A percentile compares a stretch with the other conserved stretches of the same genome.
Conservation (phyloP, 2,888 invertebrate genomes). For the Pterostichus madidus region DNA sequence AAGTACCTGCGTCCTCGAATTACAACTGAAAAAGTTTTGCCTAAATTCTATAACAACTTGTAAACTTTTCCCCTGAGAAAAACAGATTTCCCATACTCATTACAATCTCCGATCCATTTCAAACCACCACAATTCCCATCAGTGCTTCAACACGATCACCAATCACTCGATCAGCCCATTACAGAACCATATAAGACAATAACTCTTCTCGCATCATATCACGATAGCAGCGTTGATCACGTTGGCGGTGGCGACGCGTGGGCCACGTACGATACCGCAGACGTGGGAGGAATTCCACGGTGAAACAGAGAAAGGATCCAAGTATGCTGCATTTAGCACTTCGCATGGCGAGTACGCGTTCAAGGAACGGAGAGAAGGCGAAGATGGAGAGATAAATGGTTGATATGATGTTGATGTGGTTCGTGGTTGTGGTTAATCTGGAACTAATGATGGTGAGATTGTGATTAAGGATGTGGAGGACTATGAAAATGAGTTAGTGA, state of each 20-base stretch:
- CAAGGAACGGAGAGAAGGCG: background rate
- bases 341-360: too few relatives aligned
- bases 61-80: too few relatives aligned
- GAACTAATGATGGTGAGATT: constrained; percentile 24
- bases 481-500: constrained; percentile 4
- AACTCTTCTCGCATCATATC: constrained; percentile 17
- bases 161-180: background rate
- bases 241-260: constrained; percentile 9
- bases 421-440: background rate
- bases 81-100: too few relatives aligned
- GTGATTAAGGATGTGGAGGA: background rate
- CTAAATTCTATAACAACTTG: too few relatives aligned
- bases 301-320: constrained; percentile 6
- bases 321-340: constrained; percentile 2
- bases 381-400: too few relatives aligned
- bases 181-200: constrained; percentile 17
- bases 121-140: too few relatives aligned
- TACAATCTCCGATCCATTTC: too few relatives aligned
- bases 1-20: too few relatives aligned
- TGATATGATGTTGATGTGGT: constrained; percentile 3
- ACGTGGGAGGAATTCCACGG: constrained; percentile 13
- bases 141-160: too few relatives aligned
- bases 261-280: constrained; percentile 1
- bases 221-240: background rate
- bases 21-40: too few relatives aligned